A percentile compares a stretch with the other conserved stretches of the same genome.
phyloP scores from a whole-genome alignment of 2,797 vertebrate genomes.

The Momotus momota region DNA sequence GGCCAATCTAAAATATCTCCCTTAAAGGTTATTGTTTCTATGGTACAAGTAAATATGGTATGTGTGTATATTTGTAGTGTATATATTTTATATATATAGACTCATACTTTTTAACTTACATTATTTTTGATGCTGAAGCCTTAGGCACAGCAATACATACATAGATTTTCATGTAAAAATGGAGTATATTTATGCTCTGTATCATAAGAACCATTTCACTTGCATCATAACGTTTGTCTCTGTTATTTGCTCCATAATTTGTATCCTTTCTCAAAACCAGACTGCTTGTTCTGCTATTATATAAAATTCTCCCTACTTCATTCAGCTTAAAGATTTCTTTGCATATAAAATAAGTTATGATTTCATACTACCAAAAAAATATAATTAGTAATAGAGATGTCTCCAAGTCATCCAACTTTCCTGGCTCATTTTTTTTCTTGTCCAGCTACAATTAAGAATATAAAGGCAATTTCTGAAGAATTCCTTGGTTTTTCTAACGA shows the following conservation, averaged over 20 bases:
- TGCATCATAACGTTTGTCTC: not conserved
- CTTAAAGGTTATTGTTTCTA: not conserved
- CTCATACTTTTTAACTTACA: not conserved
- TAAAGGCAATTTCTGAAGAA: not conserved
- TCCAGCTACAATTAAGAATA: not conserved
- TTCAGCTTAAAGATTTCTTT: not conserved
- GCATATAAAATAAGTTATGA: not conserved
- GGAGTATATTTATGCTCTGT: not conserved
- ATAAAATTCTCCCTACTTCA: not conserved
- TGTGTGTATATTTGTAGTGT: not conserved
- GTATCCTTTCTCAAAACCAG: not conserved
- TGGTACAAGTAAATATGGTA: not conserved
- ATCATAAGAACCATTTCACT: not conserved
- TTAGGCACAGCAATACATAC: not conserved
- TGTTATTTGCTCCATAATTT: not conserved
- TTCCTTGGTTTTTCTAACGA: not conserved
- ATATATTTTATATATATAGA: not conserved
- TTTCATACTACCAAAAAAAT: not conserved
- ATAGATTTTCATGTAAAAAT: not conserved
- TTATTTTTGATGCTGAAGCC: not conserved
- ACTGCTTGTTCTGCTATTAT: not conserved
- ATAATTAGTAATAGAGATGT: not conserved
- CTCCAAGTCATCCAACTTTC: not conserved
- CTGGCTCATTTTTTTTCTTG: not conserved
- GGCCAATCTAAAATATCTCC: not conserved